Percentiles rank a stretch among this genome's conserved stretches.
Evolutionary conservation across 2,888 invertebrate genomes (phyloP).

Genomic region (Atrina japonica): DNA sequence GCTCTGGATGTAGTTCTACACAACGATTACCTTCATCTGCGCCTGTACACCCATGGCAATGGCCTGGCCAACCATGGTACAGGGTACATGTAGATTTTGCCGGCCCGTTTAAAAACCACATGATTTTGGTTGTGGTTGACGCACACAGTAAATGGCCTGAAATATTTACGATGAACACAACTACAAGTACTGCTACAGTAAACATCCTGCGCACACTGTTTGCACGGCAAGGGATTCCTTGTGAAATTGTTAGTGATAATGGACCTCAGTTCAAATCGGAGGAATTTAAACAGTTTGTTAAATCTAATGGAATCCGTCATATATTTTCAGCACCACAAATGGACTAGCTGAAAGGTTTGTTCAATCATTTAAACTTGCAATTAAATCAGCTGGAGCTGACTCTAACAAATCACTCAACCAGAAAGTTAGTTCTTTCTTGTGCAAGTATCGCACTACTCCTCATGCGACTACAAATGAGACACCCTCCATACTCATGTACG

Average conservation of each 20-base stretch:
- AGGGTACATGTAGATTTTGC: conserved; percentile 61
- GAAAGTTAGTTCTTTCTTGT: too few relatives aligned
- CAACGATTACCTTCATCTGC: conserved; percentile 48
- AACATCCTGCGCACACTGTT: conserved; percentile 41
- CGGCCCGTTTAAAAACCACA: conserved; percentile 63
- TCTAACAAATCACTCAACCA: too few relatives aligned
- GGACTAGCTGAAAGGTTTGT: conserved; percentile 55
- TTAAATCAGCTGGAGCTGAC: conserved; percentile 15
- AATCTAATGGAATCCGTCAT: conserved; percentile 50
- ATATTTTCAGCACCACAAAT: conserved; percentile 50
- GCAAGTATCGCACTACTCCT: neutral
- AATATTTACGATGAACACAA: conserved; percentile 57
- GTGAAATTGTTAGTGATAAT: conserved; percentile 48
- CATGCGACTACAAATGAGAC: conserved; percentile 8
- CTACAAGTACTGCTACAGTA: conserved; percentile 42
- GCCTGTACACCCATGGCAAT: conserved; percentile 64
- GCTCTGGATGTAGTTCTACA: too few relatives aligned
- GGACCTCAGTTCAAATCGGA: conserved; percentile 48
- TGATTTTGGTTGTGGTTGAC: conserved; percentile 63
- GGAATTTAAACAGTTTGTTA: conserved; percentile 40
- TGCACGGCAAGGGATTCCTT: conserved; percentile 42
- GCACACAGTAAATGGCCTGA: conserved; percentile 80
- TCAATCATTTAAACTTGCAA: conserved; percentile 50
- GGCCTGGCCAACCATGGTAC: conserved; percentile 50
- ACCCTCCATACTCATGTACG: neutral